Evolutionary conservation across 2,113 vertebrate genomes (phyloP), one percentile per base, ranked within the genome.

Genomic region (Craseonycteris thonglongyai): DNA sequence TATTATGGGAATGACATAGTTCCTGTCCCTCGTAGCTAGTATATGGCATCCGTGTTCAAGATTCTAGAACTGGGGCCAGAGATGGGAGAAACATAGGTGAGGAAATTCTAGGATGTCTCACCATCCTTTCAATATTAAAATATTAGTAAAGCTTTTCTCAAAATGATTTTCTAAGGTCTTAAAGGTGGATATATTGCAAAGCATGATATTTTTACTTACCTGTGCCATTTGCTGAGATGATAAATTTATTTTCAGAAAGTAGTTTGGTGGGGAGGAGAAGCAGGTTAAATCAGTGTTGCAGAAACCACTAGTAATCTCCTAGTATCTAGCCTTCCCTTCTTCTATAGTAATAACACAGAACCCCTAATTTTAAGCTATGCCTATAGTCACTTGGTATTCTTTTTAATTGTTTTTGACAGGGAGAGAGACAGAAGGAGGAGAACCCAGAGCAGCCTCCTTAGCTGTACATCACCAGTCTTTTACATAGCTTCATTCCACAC

Each of bases 1-100:
- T 81, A 12, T 90, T 82, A 76, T 93, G 88, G 71, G 89, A 72
- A 74, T 88, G 95, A 88, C 88, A 78, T 68, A 74, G 56, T 88
- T 96, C 84, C 88, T 93, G 90, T 95, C 61, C 88, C 61, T 4
- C 45, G 15, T 16, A 71, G 66, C 30, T 88, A n/a, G 51, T 79
- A 14, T 54, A n/a, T 91, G 47, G 81, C 81, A 68, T 79, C 88
- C 69, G 71, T 76, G 59, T 72, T 94, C 72, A 92, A 18, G 51
- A 72, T 59, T 56, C 40, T 69, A 72, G 81, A 84, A 61, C 63
- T 51, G 24, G 49, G 15, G 54, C 38, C 65, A 80, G 88, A 88
- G 58, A 26, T n/a, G 45, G 69, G 68, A 76, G 68, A 80, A 82
- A 12, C 35, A 40, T 8, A 82, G n/a, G 51, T 56, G 18, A 81